Conservation (phyloP, 2,113 vertebrate genomes). For the Tragelaphus scriptus region DNA sequence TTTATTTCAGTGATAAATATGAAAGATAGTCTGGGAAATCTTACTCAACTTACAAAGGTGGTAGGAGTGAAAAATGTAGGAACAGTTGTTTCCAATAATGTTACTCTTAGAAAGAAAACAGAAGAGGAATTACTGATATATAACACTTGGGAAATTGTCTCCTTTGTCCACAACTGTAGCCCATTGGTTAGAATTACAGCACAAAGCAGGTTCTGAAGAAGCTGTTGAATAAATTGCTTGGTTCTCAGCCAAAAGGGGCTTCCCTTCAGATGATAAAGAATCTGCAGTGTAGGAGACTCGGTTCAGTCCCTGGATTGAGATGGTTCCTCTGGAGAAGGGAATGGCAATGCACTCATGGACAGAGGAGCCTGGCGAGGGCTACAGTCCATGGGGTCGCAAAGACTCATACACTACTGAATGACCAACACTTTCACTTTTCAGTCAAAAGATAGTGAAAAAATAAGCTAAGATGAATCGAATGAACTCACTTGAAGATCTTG, state of each 20-base stretch:
- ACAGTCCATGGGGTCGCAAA: background rate
- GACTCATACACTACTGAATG: background rate
- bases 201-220: background rate
- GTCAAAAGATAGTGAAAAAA: background rate
- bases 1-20: background rate
- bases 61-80: background rate
- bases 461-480: background rate
- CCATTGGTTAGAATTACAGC: background rate
- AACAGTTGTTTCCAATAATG: background rate
- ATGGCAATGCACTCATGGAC: background rate
- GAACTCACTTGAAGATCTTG: background rate
- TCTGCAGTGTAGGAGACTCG: background rate
- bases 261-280: fast-evolving
- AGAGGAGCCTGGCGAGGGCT: background rate
- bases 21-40: background rate
- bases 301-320: background rate
- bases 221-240: background rate
- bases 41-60: background rate
- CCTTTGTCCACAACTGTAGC: background rate
- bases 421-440: background rate
- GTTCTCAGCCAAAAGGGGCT: background rate
- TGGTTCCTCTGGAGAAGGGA: background rate
- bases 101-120: background rate
- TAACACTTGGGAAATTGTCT: background rate
- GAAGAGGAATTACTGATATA: background rate